Conservation (phyloP, 1,140 invertebrate species). For the Plodia interpunctella region DNA sequence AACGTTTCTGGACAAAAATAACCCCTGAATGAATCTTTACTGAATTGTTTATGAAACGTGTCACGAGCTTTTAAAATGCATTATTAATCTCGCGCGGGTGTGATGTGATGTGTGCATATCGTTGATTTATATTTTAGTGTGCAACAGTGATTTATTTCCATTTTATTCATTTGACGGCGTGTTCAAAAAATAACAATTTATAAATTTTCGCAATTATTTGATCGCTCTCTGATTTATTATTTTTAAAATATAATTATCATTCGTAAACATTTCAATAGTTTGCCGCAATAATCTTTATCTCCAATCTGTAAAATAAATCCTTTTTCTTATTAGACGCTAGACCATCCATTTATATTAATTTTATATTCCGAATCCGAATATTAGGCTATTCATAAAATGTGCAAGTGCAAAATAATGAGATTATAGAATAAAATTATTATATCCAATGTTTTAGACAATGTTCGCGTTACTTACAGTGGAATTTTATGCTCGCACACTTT, state of each 20-base stretch:
- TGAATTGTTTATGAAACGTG: background rate
- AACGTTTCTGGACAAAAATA: background rate
- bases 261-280: too few relatives aligned
- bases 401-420: too few relatives aligned
- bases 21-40: background rate
- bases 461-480: too few relatives aligned
- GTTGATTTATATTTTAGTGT: background rate
- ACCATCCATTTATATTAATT: constrained; percentile 18
- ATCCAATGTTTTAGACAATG: too few relatives aligned
- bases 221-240: background rate
- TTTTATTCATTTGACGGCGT: background rate
- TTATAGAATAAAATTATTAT: too few relatives aligned
- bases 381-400: constrained; percentile 20
- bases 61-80: background rate
- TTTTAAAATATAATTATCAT: too few relatives aligned
- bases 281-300: too few relatives aligned
- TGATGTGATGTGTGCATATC: background rate
- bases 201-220: background rate
- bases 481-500: too few relatives aligned
- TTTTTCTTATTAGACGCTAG: constrained; percentile 10
- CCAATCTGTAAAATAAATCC: too few relatives aligned
- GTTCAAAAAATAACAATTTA: too few relatives aligned
- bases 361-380: constrained; percentile 21
- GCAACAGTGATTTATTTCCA: background rate
- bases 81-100: background rate